Percentiles rank a stretch among this genome's conserved stretches.
Conservation (phyloP, 2,888 invertebrate species). For the Lepetodrilus schrolli region DNA sequence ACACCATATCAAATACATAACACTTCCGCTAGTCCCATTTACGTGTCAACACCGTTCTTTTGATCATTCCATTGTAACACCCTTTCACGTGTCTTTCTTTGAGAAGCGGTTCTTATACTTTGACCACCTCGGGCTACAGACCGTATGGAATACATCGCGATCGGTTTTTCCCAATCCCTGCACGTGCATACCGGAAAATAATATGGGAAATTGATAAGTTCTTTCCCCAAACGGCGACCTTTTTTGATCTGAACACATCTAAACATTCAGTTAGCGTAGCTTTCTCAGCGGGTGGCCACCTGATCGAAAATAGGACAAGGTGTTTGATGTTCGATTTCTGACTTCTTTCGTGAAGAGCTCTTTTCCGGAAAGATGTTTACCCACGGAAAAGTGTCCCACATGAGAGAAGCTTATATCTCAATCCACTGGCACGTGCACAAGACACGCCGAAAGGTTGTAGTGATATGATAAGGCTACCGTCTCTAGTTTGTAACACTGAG, state of each 20-base stretch:
- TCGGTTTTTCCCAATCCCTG: not conserved
- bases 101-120: not conserved
- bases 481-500: too few relatives aligned
- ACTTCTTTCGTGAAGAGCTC: constrained; percentile 25
- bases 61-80: not conserved
- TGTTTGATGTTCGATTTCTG: constrained; percentile 25
- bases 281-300: constrained; percentile 20
- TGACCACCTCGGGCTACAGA: not conserved
- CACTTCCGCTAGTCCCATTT: constrained; percentile 4
- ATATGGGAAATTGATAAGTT: constrained; percentile 22
- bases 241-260: constrained; percentile 20
- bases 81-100: not conserved
- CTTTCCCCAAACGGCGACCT: constrained; percentile 18
- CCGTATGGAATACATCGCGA: not conserved
- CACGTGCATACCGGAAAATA: constrained; percentile 16
- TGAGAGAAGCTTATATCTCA: not conserved
- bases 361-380: constrained; percentile 18
- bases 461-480: too few relatives aligned
- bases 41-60: not conserved
- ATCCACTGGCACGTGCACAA: too few relatives aligned
- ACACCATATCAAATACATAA: constrained; percentile 12
- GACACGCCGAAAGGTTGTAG: too few relatives aligned
- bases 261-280: constrained; percentile 4
- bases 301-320: constrained; percentile 23
- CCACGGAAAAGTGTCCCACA: not conserved